These are phyloP conservation scores for Prenolepis imparis DNA, from an alignment of 2,888 invertebrate genomes.

Conservation along the genomic window DNA sequence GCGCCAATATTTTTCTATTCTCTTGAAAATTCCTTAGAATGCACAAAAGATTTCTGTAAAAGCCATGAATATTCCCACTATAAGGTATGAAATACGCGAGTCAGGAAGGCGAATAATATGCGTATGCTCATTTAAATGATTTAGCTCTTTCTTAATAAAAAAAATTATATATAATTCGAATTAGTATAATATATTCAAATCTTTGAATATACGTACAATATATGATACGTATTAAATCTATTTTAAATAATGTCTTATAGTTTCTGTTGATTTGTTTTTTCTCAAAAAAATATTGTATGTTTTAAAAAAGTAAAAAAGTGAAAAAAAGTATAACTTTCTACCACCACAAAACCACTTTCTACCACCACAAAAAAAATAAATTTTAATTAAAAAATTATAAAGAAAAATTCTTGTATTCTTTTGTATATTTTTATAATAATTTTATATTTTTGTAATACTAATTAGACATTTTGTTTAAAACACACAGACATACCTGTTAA, in stretches of 20 bases:
- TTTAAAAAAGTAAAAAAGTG: background rate
- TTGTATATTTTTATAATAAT: background rate
- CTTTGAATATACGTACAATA: background rate
- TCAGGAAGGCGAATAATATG: slow-evolving; percentile 16
- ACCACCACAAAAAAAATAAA: background rate
- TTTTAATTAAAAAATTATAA: background rate
- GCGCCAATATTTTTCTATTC: slow-evolving; percentile 77
- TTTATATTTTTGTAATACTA: too few species aligned
- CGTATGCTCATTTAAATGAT: slow-evolving; percentile 18
- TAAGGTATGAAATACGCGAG: slow-evolving; percentile 11
- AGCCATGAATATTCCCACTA: slow-evolving; percentile 63
- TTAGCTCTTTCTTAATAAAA: background rate
- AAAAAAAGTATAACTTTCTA: background rate
- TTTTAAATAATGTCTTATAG: background rate
- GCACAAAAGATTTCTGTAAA: slow-evolving; percentile 61
- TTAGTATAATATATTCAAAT: background rate
- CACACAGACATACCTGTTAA: too few species aligned
- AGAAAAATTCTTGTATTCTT: background rate
- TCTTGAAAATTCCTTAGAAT: slow-evolving; percentile 55
- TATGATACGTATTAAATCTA: background rate
- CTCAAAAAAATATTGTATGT: background rate
- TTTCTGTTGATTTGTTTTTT: background rate
- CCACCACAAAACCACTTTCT: background rate
- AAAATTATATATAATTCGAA: background rate
- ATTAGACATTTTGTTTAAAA: too few species aligned